These are phyloP conservation scores for Euproctis similis DNA, from an alignment of 2,888 invertebrate species.

Conservation along the genomic window DNA sequence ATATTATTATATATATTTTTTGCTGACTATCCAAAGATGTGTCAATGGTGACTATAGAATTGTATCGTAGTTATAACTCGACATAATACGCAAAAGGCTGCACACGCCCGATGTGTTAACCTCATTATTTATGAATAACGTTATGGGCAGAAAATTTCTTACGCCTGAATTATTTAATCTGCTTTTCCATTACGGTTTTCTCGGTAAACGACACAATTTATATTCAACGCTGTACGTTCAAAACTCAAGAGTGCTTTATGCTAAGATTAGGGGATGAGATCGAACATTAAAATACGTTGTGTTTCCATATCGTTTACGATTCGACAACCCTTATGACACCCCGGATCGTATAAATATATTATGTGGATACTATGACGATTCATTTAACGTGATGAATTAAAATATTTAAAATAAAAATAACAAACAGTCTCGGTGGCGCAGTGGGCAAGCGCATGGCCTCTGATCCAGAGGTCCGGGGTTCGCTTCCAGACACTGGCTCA, in stretches of 20 bases:
- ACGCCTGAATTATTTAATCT: conserved; percentile 71
- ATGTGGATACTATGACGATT: no score
- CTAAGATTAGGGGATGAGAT: conserved; percentile 58
- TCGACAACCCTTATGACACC: no score
- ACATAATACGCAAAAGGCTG: conserved; percentile 27
- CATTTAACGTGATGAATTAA: no score
- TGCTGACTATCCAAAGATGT: no score
- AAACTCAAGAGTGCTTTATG: conserved; percentile 55
- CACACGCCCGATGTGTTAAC: conserved; percentile 49
- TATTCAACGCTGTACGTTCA: conserved; percentile 55
- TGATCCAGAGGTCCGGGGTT: no score
- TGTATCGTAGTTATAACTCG: conserved; percentile 16
- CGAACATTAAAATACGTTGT: conserved; percentile 51
- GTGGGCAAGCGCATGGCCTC: no score
- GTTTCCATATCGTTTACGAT: conserved; percentile 17
- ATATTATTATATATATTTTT: no score
- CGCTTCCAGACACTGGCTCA: no score
- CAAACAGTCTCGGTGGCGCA: no score
- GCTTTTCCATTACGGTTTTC: conserved; percentile 71
- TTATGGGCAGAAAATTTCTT: conserved; percentile 71
- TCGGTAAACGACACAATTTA: conserved; percentile 69
- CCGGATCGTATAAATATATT: no score
- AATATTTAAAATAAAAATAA: no score
- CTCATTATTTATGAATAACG: conserved; percentile 66
- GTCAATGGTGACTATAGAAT: no score